These are phyloP conservation scores for Rhagoletis pomonella DNA, from an alignment of 1,140 invertebrate species.

Conservation along the genomic window DNA sequence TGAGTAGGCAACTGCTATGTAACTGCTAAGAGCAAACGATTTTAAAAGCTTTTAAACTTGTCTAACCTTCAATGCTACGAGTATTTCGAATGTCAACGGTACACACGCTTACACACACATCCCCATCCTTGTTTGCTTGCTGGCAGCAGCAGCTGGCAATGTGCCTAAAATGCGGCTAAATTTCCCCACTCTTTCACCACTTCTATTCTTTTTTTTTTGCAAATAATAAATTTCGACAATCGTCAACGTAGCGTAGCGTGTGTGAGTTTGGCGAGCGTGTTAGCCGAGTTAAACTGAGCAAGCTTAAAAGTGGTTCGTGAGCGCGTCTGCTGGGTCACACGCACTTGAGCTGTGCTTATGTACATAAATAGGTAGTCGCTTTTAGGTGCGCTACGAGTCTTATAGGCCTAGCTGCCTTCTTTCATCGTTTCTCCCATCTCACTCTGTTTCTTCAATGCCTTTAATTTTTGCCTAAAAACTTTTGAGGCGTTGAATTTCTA, in stretches of 20 bases:
- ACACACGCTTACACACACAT: background rate
- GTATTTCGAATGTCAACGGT: background rate
- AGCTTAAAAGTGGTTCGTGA: background rate
- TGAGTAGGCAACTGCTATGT: background rate
- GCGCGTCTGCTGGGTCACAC: constrained; percentile 29
- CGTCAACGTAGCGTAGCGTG: background rate
- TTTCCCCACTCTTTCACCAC: background rate
- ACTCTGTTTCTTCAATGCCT: background rate
- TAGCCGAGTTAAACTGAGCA: background rate
- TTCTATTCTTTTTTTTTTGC: background rate
- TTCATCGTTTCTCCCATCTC: too few relatives aligned
- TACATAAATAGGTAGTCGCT: background rate
- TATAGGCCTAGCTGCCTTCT: background rate
- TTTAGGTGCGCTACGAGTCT: background rate
- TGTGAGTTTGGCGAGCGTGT: background rate
- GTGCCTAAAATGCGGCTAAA: constrained; percentile 39
- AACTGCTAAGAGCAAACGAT: background rate
- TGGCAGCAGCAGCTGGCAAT: background rate
- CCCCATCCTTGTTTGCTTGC: background rate
- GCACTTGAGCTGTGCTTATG: background rate
- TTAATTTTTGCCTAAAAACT: background rate
- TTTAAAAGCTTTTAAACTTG: constrained; percentile 32
- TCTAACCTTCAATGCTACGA: background rate
- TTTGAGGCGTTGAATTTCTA: background rate
- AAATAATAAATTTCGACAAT: constrained; percentile 8